A percentile compares a stretch with the other conserved stretches of the same genome.
phyloP scores from a whole-genome alignment of 1,140 invertebrate genomes.

The Contarinia nasturtii region DNA sequence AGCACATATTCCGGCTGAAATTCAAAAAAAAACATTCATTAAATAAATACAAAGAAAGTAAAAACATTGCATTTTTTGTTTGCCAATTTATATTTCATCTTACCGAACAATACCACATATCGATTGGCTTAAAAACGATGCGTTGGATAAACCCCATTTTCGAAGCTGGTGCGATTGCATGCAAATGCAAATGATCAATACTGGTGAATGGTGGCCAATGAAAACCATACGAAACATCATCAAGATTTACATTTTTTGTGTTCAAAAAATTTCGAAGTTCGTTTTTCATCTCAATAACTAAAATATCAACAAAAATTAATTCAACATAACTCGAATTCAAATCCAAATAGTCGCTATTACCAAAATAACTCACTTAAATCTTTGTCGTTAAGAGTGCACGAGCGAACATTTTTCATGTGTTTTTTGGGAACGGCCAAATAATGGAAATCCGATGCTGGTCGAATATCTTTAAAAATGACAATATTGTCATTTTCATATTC shows the following conservation, averaged over 20 bases:
- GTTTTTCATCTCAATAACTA: constrained; percentile 41
- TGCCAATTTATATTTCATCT: constrained; percentile 5
- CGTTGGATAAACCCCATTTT: constrained; percentile 49
- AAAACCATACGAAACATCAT: constrained; percentile 56
- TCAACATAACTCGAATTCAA: constrained; percentile 5
- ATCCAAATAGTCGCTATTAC: not conserved
- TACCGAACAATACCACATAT: constrained; percentile 74
- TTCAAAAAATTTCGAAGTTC: constrained; percentile 20
- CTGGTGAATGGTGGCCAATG: constrained; percentile 82
- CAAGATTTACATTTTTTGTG: constrained; percentile 28
- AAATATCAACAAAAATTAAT: constrained; percentile 8
- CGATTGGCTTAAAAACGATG: constrained; percentile 50
- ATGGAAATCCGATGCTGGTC: constrained; percentile 62
- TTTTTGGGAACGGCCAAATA: constrained; percentile 58
- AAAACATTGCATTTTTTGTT: no score
- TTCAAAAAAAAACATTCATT: no score
- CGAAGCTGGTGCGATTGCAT: constrained; percentile 62
- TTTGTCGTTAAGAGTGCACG: constrained; percentile 39
- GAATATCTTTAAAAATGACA: constrained; percentile 66
- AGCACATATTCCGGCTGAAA: no score
- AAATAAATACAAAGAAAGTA: no score
- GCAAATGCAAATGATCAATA: constrained; percentile 69
- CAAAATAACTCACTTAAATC: constrained; percentile 38
- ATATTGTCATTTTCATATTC: constrained; percentile 53
- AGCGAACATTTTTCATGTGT: constrained; percentile 56